A percentile compares a stretch with the other conserved stretches of the same genome.
Evolutionary conservation across 2,113 vertebrate species (phyloP).

Genomic region (Syngnathus scovelli): DNA sequence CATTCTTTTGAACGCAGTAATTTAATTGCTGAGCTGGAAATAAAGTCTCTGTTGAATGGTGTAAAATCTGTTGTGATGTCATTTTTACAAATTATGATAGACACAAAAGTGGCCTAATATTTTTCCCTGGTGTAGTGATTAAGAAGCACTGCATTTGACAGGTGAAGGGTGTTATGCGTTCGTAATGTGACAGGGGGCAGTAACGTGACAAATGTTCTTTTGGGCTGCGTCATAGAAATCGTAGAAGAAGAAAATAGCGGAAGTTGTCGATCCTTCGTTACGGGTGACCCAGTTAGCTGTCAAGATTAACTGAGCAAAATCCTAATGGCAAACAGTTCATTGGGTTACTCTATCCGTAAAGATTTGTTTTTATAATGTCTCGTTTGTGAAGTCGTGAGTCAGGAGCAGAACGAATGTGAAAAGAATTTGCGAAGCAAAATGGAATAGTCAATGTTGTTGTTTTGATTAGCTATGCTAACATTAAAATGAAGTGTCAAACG

Average conservation of each 20-base stretch:
- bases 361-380: background rate
- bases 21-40: slow-evolving; percentile 72
- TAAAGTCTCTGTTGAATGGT: slow-evolving; percentile 70
- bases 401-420: background rate
- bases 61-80: slow-evolving; percentile 24
- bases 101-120: no score
- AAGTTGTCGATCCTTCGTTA: slow-evolving; percentile 47
- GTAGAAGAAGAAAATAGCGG: slow-evolving; percentile 46
- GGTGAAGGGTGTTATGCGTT: background rate
- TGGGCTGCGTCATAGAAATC: background rate
- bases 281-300: slow-evolving; percentile 54
- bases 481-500: slow-evolving; percentile 33
- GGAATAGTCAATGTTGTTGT: slow-evolving; percentile 24
- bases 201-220: background rate
- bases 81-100: background rate
- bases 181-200: slow-evolving; percentile 13
- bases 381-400: background rate
- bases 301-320: slow-evolving; percentile 29
- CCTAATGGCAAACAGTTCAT: background rate
- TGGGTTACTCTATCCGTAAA: no score
- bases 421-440: background rate
- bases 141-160: no score
- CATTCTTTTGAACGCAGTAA: slow-evolving; percentile 69
- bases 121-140: background rate
- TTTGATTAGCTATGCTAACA: slow-evolving; percentile 30